phyloP scores from a whole-genome alignment of 2,888 invertebrate species.

The Acanthosoma haemorrhoidale region DNA sequence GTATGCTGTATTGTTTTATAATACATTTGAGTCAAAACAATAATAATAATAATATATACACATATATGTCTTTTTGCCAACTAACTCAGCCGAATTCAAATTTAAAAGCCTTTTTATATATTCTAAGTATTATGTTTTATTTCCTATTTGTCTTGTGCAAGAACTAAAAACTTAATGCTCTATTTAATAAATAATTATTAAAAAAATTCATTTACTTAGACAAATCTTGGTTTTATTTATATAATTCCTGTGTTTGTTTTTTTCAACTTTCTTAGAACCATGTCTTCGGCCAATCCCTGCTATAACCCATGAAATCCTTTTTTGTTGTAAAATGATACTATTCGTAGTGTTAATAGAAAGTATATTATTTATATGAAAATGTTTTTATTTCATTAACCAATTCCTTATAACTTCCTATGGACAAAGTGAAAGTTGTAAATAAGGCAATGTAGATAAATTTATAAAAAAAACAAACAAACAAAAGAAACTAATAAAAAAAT shows the following conservation, averaged over 20 bases:
- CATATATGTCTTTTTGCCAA: too few relatives aligned
- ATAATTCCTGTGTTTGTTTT: neutral
- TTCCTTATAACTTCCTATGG: too few relatives aligned
- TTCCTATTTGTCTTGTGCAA: neutral
- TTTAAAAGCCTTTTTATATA: too few relatives aligned
- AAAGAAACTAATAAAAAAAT: neutral
- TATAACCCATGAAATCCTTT: neutral
- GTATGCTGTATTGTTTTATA: too few relatives aligned
- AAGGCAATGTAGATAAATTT: constrained; percentile 15
- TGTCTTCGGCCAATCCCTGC: neutral
- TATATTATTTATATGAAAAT: too few relatives aligned
- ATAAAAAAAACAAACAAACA: neutral
- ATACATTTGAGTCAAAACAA: too few relatives aligned
- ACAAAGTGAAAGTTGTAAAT: constrained; percentile 1
- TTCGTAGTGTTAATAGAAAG: too few relatives aligned
- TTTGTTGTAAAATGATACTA: too few relatives aligned
- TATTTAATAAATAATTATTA: neutral
- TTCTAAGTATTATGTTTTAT: neutral
- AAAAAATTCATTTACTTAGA: neutral
- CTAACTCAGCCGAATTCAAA: too few relatives aligned
- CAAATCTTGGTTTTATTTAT: neutral
- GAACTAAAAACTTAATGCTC: neutral
- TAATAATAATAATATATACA: too few relatives aligned
- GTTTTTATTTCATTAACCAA: too few relatives aligned
- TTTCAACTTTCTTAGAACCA: neutral